phyloP scores from a whole-genome alignment of 2,888 invertebrate species.

The Molorchus minor region DNA sequence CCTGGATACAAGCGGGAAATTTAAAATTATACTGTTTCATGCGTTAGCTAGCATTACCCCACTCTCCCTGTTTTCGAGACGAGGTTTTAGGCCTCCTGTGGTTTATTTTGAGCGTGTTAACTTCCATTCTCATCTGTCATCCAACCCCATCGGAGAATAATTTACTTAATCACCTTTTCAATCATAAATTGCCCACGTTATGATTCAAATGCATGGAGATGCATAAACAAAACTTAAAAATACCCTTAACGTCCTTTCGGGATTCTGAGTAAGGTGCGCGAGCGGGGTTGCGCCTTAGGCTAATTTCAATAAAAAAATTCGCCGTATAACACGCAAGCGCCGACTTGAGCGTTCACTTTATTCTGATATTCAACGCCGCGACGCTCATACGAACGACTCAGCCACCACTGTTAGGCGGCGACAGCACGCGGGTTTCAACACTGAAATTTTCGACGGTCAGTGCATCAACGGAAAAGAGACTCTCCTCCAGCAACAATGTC shows the following conservation, averaged over 20 bases:
- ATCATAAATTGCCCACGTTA: background rate
- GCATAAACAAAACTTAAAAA: slow-evolving; percentile 52
- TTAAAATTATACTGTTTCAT: no score
- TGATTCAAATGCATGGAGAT: slow-evolving; percentile 45
- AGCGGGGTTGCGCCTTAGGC: slow-evolving; percentile 36
- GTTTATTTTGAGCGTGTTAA: no score
- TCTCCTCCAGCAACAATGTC: slow-evolving; percentile 47
- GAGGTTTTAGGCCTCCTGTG: no score
- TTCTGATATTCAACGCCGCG: slow-evolving; percentile 59
- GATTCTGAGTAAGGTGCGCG: slow-evolving; percentile 56
- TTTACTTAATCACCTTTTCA: no score
- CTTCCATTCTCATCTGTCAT: no score
- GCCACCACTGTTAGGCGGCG: slow-evolving; percentile 69
- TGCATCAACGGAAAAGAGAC: slow-evolving; percentile 47
- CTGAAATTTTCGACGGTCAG: slow-evolving; percentile 60
- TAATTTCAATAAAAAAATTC: slow-evolving; percentile 4
- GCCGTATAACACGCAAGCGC: slow-evolving; percentile 49
- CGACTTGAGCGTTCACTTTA: slow-evolving; percentile 49
- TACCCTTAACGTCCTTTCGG: slow-evolving; percentile 52
- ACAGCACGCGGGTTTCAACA: slow-evolving; percentile 63
- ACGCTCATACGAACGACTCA: slow-evolving; percentile 70
- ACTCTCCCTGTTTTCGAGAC: no score
- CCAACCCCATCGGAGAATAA: background rate
- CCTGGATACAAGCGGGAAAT: no score
- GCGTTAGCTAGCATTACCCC: no score